Percentiles rank a stretch among this genome's conserved stretches.
Evolutionary conservation across 1,140 invertebrate genomes (phyloP).

Genomic region (Drosophila subobscura): DNA sequence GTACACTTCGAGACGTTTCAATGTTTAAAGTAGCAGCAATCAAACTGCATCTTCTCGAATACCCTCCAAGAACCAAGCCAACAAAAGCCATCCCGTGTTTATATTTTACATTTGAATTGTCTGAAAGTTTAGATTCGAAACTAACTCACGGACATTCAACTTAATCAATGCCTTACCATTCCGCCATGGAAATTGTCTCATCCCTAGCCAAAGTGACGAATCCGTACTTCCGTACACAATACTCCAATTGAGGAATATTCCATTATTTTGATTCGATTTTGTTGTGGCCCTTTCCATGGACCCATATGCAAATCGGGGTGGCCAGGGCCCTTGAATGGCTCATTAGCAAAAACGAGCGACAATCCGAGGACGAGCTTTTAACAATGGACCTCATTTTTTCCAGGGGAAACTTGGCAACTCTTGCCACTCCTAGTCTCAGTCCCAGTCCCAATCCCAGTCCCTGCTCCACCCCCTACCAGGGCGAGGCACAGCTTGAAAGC

Average conservation of each 20-base stretch:
- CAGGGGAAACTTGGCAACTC: neutral
- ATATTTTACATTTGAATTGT: too few species aligned
- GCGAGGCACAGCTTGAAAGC: constrained; percentile 55
- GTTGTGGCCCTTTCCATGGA: neutral
- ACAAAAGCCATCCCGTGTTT: too few species aligned
- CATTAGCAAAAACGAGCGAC: constrained; percentile 52
- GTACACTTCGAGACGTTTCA: too few species aligned
- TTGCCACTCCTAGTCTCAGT: too few species aligned
- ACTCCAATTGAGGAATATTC: constrained; percentile 15
- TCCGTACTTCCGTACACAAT: neutral
- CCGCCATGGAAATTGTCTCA: neutral
- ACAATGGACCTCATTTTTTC: constrained; percentile 32
- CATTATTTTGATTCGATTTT: constrained; percentile 24
- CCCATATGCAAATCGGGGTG: constrained; percentile 36
- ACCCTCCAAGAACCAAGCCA: too few species aligned
- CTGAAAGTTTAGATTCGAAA: too few species aligned
- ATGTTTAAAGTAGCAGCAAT: too few species aligned
- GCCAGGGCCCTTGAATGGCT: constrained; percentile 53
- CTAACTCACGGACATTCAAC: too few species aligned
- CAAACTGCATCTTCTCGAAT: too few species aligned
- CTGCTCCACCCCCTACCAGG: constrained; percentile 5
- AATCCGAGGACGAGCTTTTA: neutral
- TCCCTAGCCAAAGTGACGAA: neutral
- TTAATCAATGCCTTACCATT: too few species aligned
- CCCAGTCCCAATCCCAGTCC: neutral